Base-by-base conservation (phyloP, 2,888 invertebrate species). In the Macrosoma leucophasiata region DNA sequence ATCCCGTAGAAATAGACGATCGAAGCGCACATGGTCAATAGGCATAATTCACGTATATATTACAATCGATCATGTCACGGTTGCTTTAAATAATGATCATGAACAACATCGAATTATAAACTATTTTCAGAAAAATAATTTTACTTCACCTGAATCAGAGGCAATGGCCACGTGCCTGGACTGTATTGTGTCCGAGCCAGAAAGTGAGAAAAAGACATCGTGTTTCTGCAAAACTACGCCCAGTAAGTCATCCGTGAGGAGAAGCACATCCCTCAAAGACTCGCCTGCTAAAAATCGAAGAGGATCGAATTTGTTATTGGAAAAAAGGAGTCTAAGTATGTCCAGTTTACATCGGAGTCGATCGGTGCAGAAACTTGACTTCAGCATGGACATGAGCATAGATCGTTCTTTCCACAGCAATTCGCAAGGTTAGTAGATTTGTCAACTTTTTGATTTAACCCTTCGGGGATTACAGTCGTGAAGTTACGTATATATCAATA, bases 371-470 rank as follows among this genome's bases (percentile, higher is more conserved):
- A 84, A 85, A 50, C 57, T 86, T 8, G 85, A 87, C 50, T 85
- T 86, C 42, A 84, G 79, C 43, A 79, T 79, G 70, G 84, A 85
- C 38, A 85, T 86, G 78, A 86, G 86, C 36, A 51, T 85, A 7
- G 87, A 87, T 49, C 75, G 66, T 7, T 86, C 85, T 1, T 42
- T 74, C 21, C 74, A 74, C 44, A 66, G 74, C 30, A 50, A 70
- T 49, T 65, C 76, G 37, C 70, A 67, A 55, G 84, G 86, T 75
- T 58, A 38, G 53, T 36, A 9, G 10, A 5, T 13, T 2, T 10
- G n/a, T n/a, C n/a, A n/a, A n/a, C n/a, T n/a, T n/a, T n/a, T n/a
- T n/a, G n/a, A n/a, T n/a, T n/a, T n/a, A n/a, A n/a, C n/a, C n/a
- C n/a, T n/a, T n/a, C n/a, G n/a, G n/a, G n/a, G n/a, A n/a, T n/a